These are phyloP conservation scores for Gari tellinella DNA, from an alignment of 2,888 invertebrate species.

Conservation along the genomic window DNA sequence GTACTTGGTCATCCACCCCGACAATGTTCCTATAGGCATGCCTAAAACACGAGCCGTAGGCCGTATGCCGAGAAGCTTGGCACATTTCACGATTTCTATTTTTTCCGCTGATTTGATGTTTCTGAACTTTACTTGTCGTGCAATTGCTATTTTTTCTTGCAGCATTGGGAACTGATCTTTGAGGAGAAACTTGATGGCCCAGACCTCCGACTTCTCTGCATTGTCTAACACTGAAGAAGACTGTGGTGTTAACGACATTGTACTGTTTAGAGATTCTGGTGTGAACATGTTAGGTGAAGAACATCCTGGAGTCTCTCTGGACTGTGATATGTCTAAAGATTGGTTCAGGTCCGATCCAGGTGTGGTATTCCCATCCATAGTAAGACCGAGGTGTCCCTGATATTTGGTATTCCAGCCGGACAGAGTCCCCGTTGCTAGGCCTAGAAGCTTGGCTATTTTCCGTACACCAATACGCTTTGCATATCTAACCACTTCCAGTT, in stretches of 20 bases:
- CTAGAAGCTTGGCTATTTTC: constrained; percentile 53
- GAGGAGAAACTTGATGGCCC: constrained; percentile 47
- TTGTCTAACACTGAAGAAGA: constrained; percentile 36
- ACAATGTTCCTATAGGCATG: constrained; percentile 57
- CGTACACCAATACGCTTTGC: constrained; percentile 54
- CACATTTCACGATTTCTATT: constrained; percentile 58
- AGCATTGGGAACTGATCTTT: constrained; percentile 44
- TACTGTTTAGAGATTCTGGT: not conserved
- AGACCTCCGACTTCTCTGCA: constrained; percentile 47
- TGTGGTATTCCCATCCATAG: constrained; percentile 4
- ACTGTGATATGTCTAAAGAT: not conserved
- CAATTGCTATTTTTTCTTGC: constrained; percentile 43
- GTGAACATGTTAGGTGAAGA: not conserved
- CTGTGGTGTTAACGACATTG: not conserved
- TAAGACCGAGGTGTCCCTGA: constrained; percentile 34
- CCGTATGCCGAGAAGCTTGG: constrained; percentile 54
- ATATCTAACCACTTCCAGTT: constrained; percentile 53
- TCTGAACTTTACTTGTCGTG: constrained; percentile 46
- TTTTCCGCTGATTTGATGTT: constrained; percentile 50
- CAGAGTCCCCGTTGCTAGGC: constrained; percentile 55
- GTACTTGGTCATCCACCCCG: constrained; percentile 60
- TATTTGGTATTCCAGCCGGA: constrained; percentile 59
- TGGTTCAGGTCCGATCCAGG: constrained; percentile 5
- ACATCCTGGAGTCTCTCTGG: not conserved
- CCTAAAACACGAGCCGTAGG: constrained; percentile 56